phyloP scores from a whole-genome alignment of 2,888 invertebrate species.

The Eubasilissa splendida region DNA sequence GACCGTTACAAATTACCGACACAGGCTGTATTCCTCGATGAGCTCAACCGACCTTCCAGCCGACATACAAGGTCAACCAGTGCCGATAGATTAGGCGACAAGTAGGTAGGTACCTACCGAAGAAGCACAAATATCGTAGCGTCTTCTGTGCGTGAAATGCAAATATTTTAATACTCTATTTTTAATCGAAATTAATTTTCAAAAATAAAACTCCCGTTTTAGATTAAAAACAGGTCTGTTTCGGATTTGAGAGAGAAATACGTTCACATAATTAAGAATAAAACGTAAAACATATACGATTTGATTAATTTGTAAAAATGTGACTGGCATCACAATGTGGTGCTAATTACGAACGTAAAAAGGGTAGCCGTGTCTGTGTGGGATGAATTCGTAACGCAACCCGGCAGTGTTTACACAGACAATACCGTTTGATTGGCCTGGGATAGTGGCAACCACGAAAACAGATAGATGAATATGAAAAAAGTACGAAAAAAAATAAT shows the following conservation, averaged over 20 bases:
- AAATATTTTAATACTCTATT: slow-evolving; percentile 5
- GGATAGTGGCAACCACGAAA: background rate
- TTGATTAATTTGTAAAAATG: slow-evolving; percentile 24
- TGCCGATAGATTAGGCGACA: slow-evolving; percentile 6
- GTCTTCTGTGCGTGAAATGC: background rate
- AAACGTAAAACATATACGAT: background rate
- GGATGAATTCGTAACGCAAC: background rate
- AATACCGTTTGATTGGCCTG: slow-evolving; percentile 21
- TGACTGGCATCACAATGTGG: slow-evolving; percentile 16
- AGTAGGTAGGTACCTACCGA: background rate
- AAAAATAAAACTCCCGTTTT: background rate
- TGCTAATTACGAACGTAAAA: slow-evolving; percentile 5
- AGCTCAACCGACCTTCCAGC: background rate
- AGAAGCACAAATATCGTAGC: background rate
- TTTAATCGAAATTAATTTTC: background rate
- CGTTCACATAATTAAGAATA: background rate
- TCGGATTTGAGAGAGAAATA: background rate
- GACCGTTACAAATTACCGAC: background rate
- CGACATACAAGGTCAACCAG: slow-evolving; percentile 1
- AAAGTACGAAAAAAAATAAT: too few relatives aligned
- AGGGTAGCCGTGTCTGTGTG: background rate
- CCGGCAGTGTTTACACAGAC: slow-evolving; percentile 22
- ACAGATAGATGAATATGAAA: too few relatives aligned
- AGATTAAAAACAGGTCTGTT: background rate
- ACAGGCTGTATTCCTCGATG: background rate